These are phyloP conservation scores for Entomobrya multifasciata DNA, from an alignment of 2,888 invertebrate species.

Conservation along the genomic window DNA sequence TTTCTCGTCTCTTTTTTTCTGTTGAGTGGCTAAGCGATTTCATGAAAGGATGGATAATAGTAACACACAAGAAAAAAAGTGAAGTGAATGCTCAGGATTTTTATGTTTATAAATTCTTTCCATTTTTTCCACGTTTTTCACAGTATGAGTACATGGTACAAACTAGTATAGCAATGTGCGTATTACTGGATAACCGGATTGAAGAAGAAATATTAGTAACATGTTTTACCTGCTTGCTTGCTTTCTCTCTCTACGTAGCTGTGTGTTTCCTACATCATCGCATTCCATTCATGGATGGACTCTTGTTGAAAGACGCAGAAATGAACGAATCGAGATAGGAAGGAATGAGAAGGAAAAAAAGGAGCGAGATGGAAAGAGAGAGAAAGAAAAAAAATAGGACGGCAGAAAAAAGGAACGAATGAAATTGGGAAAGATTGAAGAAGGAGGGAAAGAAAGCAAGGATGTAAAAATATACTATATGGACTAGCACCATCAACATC, in stretches of 20 bases:
- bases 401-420: slow-evolving; percentile 68
- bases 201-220: slow-evolving; percentile 48
- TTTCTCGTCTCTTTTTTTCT: slow-evolving; percentile 33
- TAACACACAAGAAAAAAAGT: slow-evolving; percentile 4
- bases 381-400: slow-evolving; percentile 52
- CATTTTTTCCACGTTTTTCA: too few relatives aligned
- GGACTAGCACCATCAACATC: slow-evolving; percentile 63
- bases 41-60: slow-evolving; percentile 61
- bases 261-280: slow-evolving; percentile 30
- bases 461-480: slow-evolving; percentile 66
- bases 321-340: slow-evolving; percentile 55
- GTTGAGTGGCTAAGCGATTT: slow-evolving; percentile 66
- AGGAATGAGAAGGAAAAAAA: slow-evolving; percentile 46
- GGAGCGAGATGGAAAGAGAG: slow-evolving; percentile 22
- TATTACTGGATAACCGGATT: too few relatives aligned
- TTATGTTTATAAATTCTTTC: slow-evolving; percentile 44
- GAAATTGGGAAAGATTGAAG: slow-evolving; percentile 70
- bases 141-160: background rate
- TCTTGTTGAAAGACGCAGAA: slow-evolving; percentile 64
- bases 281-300: slow-evolving; percentile 70
- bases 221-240: slow-evolving; percentile 28
- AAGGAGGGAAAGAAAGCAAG: slow-evolving; percentile 62
- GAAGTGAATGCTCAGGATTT: slow-evolving; percentile 38
- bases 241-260: background rate
- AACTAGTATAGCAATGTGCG: background rate